Evolutionary conservation across 2,797 vertebrate genomes (phyloP).

Genomic region (Premnoplex brunnescens): DNA sequence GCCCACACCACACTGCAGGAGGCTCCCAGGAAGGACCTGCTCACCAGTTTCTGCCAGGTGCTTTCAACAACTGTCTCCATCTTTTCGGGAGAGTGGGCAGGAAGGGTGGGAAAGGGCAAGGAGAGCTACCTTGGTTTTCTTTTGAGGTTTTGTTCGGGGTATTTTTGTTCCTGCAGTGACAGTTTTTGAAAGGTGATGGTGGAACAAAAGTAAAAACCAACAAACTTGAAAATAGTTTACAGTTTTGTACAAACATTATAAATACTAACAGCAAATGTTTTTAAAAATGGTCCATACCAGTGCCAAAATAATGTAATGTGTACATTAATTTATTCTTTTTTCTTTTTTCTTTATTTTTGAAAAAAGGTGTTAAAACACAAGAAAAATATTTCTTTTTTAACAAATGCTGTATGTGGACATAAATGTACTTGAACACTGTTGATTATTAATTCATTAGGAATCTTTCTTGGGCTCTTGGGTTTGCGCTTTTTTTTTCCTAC

Average conservation of each 20-base stretch:
- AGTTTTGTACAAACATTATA: slow-evolving; percentile 69
- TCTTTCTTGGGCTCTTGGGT: slow-evolving; percentile 46
- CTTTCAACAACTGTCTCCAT: slow-evolving; percentile 60
- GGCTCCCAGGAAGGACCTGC: not conserved
- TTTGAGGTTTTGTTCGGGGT: not conserved
- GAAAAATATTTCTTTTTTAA: slow-evolving; percentile 49
- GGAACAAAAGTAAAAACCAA: slow-evolving; percentile 34
- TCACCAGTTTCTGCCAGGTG: not conserved
- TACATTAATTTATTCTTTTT: slow-evolving; percentile 23
- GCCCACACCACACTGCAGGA: not conserved
- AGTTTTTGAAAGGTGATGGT: slow-evolving; percentile 48
- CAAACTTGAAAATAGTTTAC: slow-evolving; percentile 72
- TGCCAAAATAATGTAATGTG: slow-evolving; percentile 66
- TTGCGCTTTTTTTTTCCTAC: slow-evolving; percentile 19
- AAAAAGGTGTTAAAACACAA: slow-evolving; percentile 13
- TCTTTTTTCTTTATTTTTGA: not conserved
- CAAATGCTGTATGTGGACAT: slow-evolving; percentile 70
- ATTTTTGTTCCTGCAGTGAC: not conserved
- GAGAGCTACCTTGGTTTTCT: not conserved
- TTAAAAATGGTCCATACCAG: slow-evolving; percentile 58
- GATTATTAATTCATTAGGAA: slow-evolving; percentile 64
- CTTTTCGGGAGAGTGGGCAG: not conserved
- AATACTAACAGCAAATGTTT: slow-evolving; percentile 66
- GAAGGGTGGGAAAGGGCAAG: not conserved
- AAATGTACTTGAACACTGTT: slow-evolving; percentile 74